A percentile compares a stretch with the other conserved stretches of the same genome.
phyloP scores from a whole-genome alignment of 2,888 invertebrate species.

The Drosophila tanythrix region DNA sequence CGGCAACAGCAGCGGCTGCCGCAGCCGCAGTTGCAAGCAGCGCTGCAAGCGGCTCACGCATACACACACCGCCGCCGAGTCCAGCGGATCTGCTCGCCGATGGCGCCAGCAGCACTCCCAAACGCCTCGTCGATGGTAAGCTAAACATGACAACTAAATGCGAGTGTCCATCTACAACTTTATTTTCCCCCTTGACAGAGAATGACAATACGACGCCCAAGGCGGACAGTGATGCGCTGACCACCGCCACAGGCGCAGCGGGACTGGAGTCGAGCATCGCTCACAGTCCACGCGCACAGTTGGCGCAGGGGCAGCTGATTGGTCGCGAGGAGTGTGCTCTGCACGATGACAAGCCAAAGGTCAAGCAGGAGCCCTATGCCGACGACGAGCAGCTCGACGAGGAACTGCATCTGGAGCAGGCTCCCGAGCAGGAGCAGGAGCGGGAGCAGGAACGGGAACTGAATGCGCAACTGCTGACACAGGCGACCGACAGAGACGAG shows the following conservation, averaged over 20 bases:
- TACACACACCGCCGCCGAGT: conserved; percentile 91
- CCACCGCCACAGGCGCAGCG: conserved; percentile 10
- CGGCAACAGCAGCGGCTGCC: conserved; percentile 65
- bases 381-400: conserved; percentile 53
- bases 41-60: conserved; percentile 86
- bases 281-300: conserved; percentile 87
- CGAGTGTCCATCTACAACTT: no score
- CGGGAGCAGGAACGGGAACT: conserved; percentile 25
- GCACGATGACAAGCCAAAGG: conserved; percentile 62
- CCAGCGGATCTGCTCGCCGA: conserved; percentile 91
- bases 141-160: not conserved
- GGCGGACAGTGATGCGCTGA: conserved; percentile 61
- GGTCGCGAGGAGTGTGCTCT: conserved; percentile 40
- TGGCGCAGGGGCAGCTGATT: conserved; percentile 37
- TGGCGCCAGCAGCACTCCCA: conserved; percentile 93
- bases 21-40: conserved; percentile 53
- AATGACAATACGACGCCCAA: conserved; percentile 88
- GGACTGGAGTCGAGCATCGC: conserved; percentile 81
- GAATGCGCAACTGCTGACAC: conserved; percentile 13
- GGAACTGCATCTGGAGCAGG: conserved; percentile 27
- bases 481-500: conserved; percentile 28
- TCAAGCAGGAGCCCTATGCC: conserved; percentile 78
- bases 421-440: conserved; percentile 20
- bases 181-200: conserved; percentile 69
- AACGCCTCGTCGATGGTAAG: conserved; percentile 88